Base-by-base conservation (phyloP, 2,888 invertebrate genomes). In the Chloromyia formosa region DNA sequence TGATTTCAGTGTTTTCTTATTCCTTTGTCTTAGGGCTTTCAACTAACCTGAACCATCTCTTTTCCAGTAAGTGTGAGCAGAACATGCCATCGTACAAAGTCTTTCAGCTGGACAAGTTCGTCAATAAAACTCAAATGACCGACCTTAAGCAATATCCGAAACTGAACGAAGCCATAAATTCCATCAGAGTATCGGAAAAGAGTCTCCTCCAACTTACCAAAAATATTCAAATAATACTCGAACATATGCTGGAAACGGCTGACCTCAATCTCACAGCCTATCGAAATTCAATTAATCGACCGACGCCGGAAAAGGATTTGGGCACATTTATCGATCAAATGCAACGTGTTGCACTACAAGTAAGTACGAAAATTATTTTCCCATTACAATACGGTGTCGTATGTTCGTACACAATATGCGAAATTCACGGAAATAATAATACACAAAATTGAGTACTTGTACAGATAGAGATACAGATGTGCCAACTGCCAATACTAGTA, bases 81-180 rank as follows among this genome's bases (percentile, higher is more conserved):
- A 91, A 93, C 82, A 88, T 89, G 79, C 88, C 93, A 77, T 90
- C 91, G n/a, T 94, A 93, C 86, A 87, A 87, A 58, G 91, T 92
- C 27, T 92, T 93, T 81, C 90, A 91, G 83, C 85, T 94, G 78
- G 89, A 91, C 79, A 90, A 89, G 81, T 88, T 91, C 77, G 86
- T 92, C 77, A 90, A 93, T 82, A 87, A 93, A 62, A 91, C 92
- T 80, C 89, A 89, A 79, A 88, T 84, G 78, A 82, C 83, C 77
- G 84, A 84, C 80, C 80, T 84, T 75, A 83, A 82, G 78, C 83
- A 85, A 81, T 85, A 83, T 79, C 83, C 83, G 23, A 83, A 84
- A 80, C 82, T 85, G 56, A 83, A 83, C 58, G 80, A 81, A 42
- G 84, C 85, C 79, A 83, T 85, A 78, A 82, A 83, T 80, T 81